Evolutionary conservation across 2,113 vertebrate species (phyloP).

Genomic region (Periophthalmodon schlosseri): DNA sequence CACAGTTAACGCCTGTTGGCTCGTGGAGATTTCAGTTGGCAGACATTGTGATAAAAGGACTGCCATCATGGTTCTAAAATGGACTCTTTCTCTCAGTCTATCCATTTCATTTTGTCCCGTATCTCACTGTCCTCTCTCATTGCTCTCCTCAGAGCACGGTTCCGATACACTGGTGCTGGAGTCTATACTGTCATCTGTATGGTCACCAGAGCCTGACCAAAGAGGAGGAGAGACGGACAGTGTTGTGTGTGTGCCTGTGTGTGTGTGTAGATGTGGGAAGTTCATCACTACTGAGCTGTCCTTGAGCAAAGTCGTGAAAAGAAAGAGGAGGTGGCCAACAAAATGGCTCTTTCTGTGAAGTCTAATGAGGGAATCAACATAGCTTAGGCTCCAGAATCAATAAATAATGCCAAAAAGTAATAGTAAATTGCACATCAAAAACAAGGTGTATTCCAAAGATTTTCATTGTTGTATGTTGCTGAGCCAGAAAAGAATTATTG

Average conservation of each 20-base stretch:
- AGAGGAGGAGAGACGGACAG: constrained; percentile 40
- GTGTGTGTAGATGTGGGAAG: constrained; percentile 25
- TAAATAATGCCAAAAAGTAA: not conserved
- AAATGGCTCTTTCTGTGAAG: constrained; percentile 32
- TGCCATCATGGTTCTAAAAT: constrained; percentile 63
- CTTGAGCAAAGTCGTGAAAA: constrained; percentile 64
- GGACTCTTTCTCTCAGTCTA: constrained; percentile 42
- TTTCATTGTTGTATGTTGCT: no score
- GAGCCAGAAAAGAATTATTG: no score
- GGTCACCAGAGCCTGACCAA: constrained; percentile 54
- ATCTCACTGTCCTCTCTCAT: constrained; percentile 36
- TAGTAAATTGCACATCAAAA: not conserved
- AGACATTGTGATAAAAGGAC: constrained; percentile 53
- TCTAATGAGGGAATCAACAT: constrained; percentile 19
- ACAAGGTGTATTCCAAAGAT: no score
- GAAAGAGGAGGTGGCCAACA: constrained; percentile 27
- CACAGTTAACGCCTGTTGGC: constrained; percentile 32
- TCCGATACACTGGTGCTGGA: constrained; percentile 51
- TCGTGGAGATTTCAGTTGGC: constrained; percentile 49
- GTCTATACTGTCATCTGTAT: constrained; percentile 56
- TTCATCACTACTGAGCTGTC: constrained; percentile 54
- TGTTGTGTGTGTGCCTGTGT: constrained; percentile 17
- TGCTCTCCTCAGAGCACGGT: constrained; percentile 45
- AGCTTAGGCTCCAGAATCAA: constrained; percentile 21
- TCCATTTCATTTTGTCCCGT: constrained; percentile 46